Percentiles rank a stretch among this genome's conserved stretches.
phyloP scores from a whole-genome alignment of 2,797 vertebrate species.

The Rhabdomys pumilio region DNA sequence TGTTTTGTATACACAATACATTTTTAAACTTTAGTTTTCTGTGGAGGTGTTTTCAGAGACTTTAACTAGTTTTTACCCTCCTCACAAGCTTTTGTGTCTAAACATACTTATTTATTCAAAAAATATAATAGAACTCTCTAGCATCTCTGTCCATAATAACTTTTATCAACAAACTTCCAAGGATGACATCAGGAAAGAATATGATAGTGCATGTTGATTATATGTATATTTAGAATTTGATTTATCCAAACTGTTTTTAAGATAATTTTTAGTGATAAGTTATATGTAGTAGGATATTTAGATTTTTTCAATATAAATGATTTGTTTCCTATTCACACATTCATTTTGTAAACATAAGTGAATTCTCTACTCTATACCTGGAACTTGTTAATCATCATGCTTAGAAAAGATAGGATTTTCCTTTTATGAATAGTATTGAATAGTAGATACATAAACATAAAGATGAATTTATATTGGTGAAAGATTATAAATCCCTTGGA shows the following conservation, averaged over 20 bases:
- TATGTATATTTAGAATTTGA: background rate
- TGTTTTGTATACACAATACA: slow-evolving; percentile 56
- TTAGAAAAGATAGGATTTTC: background rate
- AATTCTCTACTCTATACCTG: background rate
- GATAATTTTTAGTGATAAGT: background rate
- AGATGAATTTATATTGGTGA: background rate
- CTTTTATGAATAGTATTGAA: background rate
- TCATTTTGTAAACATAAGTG: background rate
- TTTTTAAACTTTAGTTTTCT: slow-evolving; percentile 41
- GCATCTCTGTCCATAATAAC: background rate
- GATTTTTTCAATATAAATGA: background rate
- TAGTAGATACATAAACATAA: background rate
- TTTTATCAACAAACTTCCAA: background rate
- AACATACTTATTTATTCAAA: slow-evolving; percentile 21
- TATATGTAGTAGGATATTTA: background rate
- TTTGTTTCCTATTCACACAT: background rate
- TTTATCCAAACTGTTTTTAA: background rate
- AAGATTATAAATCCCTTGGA: background rate
- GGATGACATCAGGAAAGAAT: background rate
- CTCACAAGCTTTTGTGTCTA: background rate
- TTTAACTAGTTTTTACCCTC: slow-evolving; percentile 56
- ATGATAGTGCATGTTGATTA: background rate
- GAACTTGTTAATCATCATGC: background rate
- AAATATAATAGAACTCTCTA: background rate
- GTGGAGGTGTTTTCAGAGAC: slow-evolving; percentile 25